Evolutionary conservation across 1,140 invertebrate species (phyloP).

Genomic region (Lepidurus apus): DNA sequence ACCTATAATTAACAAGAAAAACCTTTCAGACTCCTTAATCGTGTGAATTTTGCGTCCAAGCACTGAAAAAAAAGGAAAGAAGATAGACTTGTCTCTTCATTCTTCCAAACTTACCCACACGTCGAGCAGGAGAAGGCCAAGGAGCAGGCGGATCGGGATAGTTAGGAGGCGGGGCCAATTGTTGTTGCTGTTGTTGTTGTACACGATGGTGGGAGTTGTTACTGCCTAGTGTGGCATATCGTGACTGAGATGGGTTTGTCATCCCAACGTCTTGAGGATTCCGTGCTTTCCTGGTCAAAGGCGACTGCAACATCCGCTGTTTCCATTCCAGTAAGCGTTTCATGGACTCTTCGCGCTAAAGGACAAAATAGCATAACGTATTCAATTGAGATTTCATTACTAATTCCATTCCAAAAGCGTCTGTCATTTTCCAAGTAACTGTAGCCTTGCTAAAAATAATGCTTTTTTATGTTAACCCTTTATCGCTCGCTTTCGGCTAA

Average conservation of each 20-base stretch:
- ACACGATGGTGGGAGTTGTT: constrained; percentile 22
- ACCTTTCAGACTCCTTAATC: not conserved
- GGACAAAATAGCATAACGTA: constrained; percentile 27
- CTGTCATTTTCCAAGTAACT: not conserved
- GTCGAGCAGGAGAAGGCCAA: not conserved
- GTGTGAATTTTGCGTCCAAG: not conserved
- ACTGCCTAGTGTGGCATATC: constrained; percentile 13
- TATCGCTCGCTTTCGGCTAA: not conserved
- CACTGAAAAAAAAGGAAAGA: not conserved
- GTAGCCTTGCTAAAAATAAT: not conserved
- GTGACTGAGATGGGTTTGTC: constrained; percentile 7
- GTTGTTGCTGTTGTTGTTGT: constrained; percentile 23
- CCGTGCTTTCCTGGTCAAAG: constrained; percentile 67
- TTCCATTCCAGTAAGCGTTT: constrained; percentile 85
- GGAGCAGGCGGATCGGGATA: constrained; percentile 1
- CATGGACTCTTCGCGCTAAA: constrained; percentile 80
- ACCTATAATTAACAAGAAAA: not conserved
- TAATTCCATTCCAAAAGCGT: too few relatives aligned
- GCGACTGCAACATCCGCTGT: constrained; percentile 83
- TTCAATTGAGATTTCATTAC: too few relatives aligned
- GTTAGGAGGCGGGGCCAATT: not conserved
- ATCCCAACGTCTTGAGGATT: not conserved
- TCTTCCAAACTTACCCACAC: not conserved
- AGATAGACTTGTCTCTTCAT: not conserved
- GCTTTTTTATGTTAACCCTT: not conserved